A percentile compares a stretch with the other conserved stretches of the same genome.
Evolutionary conservation across 2,888 invertebrate genomes (phyloP).

Genomic region (Drosophila subsilvestris): DNA sequence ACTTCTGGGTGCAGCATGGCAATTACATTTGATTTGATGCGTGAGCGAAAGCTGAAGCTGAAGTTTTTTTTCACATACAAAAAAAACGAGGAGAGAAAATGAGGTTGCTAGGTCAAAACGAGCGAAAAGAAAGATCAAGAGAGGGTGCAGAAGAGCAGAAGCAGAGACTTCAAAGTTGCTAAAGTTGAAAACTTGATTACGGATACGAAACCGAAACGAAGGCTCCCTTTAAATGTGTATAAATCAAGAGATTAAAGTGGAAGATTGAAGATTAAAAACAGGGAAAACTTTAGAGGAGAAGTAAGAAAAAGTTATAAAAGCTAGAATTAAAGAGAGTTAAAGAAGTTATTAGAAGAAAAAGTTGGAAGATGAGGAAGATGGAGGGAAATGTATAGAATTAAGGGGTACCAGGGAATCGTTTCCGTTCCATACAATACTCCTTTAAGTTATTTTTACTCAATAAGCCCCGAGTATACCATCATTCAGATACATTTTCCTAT

Average conservation of each 20-base stretch:
- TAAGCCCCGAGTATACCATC: not conserved
- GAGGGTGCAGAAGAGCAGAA: not conserved
- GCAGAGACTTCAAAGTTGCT: constrained; percentile 2
- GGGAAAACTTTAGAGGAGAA: not conserved
- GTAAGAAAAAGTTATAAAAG: too few species aligned
- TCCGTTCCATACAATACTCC: too few species aligned
- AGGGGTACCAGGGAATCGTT: too few species aligned
- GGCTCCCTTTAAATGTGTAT: not conserved
- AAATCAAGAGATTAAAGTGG: not conserved
- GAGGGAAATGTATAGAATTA: too few species aligned
- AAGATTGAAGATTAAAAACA: not conserved
- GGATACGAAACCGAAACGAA: constrained; percentile 4
- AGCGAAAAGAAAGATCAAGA: not conserved
- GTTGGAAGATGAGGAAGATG: too few species aligned
- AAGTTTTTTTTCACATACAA: constrained; percentile 18
- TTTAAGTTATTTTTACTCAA: too few species aligned
- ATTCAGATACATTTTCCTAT: not conserved
- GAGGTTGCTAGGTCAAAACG: constrained; percentile 47
- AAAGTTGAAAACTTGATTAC: constrained; percentile 20
- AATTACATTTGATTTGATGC: constrained; percentile 53
- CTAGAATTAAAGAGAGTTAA: too few species aligned
- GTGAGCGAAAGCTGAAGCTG: constrained; percentile 54
- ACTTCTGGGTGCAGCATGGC: constrained; percentile 49
- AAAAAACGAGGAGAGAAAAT: constrained; percentile 11
- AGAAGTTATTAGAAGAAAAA: not conserved